phyloP scores from a whole-genome alignment of 2,888 invertebrate species.

The Tribolium freemani region DNA sequence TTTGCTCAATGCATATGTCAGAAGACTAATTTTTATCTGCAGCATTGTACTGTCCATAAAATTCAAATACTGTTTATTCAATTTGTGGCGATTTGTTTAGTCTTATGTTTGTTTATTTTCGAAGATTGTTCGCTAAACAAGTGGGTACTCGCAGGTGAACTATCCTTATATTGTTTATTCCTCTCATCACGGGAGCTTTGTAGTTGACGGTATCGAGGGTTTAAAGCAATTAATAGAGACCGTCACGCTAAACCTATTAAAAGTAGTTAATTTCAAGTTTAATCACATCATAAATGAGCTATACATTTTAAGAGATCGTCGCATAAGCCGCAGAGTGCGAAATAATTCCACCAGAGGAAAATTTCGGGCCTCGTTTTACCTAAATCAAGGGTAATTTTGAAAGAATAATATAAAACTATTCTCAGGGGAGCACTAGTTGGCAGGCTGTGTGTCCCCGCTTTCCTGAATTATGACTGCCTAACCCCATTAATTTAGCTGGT shows the following conservation, averaged over 20 bases:
- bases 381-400: slow-evolving; percentile 39
- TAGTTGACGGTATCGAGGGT: background rate
- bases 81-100: too few relatives aligned
- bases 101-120: too few relatives aligned
- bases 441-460: slow-evolving; percentile 37
- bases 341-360: slow-evolving; percentile 1
- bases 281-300: slow-evolving; percentile 15
- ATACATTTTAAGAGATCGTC: slow-evolving; percentile 6
- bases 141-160: background rate
- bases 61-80: too few relatives aligned
- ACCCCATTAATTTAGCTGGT: slow-evolving; percentile 56
- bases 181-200: background rate
- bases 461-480: slow-evolving; percentile 53
- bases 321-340: slow-evolving; percentile 6
- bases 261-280: slow-evolving; percentile 9
- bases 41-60: too few relatives aligned
- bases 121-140: background rate
- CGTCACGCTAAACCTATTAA: slow-evolving; percentile 5
- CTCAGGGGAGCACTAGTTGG: slow-evolving; percentile 46
- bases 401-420: slow-evolving; percentile 47
- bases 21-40: too few relatives aligned
- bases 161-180: background rate
- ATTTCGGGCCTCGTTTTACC: background rate
- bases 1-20: too few relatives aligned
- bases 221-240: slow-evolving; percentile 18